A percentile compares a stretch with the other conserved stretches of the same genome.
These are phyloP conservation scores for Cotesia typhae DNA, from an alignment of 1,140 invertebrate genomes.

Conservation along the genomic window DNA sequence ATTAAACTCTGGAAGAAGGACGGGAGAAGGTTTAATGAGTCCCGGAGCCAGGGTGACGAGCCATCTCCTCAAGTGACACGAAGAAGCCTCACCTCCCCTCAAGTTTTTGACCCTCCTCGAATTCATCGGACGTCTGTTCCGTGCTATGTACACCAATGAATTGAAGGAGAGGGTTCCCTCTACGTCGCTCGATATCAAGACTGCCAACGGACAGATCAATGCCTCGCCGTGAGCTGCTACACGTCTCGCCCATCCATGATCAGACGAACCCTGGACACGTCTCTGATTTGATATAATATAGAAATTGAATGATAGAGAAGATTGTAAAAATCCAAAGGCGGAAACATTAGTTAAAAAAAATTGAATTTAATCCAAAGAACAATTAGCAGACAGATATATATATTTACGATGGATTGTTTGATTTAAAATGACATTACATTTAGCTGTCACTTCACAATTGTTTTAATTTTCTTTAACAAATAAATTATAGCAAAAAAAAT, in stretches of 20 bases:
- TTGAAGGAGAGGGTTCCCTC: slow-evolving; percentile 38
- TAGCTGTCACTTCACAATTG: too few species aligned
- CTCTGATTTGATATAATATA: too few species aligned
- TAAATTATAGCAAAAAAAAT: too few species aligned
- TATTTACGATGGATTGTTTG: too few species aligned
- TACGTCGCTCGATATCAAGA: slow-evolving; percentile 60
- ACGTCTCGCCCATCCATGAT: slow-evolving; percentile 51
- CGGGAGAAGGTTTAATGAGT: slow-evolving; percentile 46
- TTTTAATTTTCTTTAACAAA: too few species aligned
- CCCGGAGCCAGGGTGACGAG: slow-evolving; percentile 53
- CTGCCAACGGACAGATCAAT: slow-evolving; percentile 63
- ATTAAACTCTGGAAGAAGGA: slow-evolving; percentile 20
- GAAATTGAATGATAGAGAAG: too few species aligned
- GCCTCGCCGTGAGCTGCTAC: slow-evolving; percentile 54
- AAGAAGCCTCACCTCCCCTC: slow-evolving; percentile 42
- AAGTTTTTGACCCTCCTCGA: slow-evolving; percentile 18
- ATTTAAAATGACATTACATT: too few species aligned
- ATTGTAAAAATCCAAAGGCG: too few species aligned
- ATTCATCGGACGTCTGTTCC: slow-evolving; percentile 14
- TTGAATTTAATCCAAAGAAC: too few species aligned
- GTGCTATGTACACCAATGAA: slow-evolving; percentile 25
- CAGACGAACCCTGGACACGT: slow-evolving; percentile 50
- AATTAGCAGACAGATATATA: too few species aligned
- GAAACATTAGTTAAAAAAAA: too few species aligned
- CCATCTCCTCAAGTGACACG: slow-evolving; percentile 53